These are phyloP conservation scores for Astropecten irregularis DNA, from an alignment of 53 echinoderm and acorn worm genomes.

Conservation along the genomic window DNA sequence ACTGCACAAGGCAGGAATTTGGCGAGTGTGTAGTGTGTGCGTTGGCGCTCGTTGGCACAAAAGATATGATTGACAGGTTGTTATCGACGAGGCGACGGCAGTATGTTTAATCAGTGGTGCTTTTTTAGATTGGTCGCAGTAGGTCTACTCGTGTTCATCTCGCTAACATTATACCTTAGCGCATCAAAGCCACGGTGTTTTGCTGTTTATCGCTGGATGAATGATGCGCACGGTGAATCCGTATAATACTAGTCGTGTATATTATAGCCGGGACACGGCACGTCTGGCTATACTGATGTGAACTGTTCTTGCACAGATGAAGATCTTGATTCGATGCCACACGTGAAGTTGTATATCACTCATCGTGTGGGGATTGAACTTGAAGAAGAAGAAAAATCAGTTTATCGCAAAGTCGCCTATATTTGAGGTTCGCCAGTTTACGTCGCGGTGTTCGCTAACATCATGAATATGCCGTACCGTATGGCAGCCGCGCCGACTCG, in stretches of 20 bases:
- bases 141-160: constrained; percentile 7
- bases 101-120: constrained; percentile 63
- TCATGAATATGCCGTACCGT: no score
- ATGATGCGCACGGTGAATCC: no score
- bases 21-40: background rate
- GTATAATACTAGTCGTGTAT: no score
- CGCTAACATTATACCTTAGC: constrained; percentile 10
- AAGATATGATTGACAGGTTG: constrained; percentile 56
- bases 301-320: background rate
- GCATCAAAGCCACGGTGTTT: background rate
- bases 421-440: no score
- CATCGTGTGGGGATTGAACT: constrained; percentile 28
- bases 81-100: constrained; percentile 57
- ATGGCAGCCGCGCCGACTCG: no score
- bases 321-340: constrained; percentile 7
- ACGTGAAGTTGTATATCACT: constrained; percentile 54
- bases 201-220: constrained; percentile 19
- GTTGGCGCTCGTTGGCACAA: constrained; percentile 45
- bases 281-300: no score
- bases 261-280: no score
- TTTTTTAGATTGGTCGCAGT: constrained; percentile 47
- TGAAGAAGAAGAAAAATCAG: background rate
- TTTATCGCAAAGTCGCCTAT: no score
- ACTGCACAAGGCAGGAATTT: background rate
- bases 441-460: no score